phyloP scores from a whole-genome alignment of 1,140 invertebrate species.

The Trypoxylus dichotomus region DNA sequence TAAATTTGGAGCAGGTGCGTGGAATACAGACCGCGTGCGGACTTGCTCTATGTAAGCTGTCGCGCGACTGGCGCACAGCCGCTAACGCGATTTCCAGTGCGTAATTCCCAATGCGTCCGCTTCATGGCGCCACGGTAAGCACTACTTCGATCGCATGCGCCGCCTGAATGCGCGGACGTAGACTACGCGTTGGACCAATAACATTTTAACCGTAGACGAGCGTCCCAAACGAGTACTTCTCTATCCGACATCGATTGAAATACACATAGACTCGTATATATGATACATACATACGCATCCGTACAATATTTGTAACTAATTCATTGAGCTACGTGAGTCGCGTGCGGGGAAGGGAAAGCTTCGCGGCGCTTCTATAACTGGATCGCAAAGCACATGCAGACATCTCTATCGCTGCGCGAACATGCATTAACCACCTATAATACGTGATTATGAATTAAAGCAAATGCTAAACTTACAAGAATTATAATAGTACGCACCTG shows the following conservation, averaged over 20 bases:
- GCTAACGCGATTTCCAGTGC: conserved; percentile 6
- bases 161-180: conserved; percentile 9
- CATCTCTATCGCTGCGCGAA: background rate
- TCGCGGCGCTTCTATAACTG: background rate
- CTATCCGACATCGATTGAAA: conserved; percentile 4
- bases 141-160: conserved; percentile 24
- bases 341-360: background rate
- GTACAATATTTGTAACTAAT: conserved; percentile 5
- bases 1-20: conserved; percentile 30
- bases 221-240: background rate
- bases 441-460: too few relatives aligned
- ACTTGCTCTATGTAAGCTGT: conserved; percentile 19
- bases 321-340: background rate
- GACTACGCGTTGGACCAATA: conserved; percentile 11
- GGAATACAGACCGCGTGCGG: conserved; percentile 6
- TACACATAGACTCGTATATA: background rate
- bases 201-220: background rate
- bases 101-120: conserved; percentile 5
- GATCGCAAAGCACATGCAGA: background rate
- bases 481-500: too few relatives aligned
- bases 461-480: too few relatives aligned
- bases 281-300: background rate
- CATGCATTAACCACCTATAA: too few relatives aligned
- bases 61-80: conserved; percentile 18
- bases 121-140: background rate